phyloP scores from a whole-genome alignment of 2,113 vertebrate species.

The Phalacrocorax pelagicus region DNA sequence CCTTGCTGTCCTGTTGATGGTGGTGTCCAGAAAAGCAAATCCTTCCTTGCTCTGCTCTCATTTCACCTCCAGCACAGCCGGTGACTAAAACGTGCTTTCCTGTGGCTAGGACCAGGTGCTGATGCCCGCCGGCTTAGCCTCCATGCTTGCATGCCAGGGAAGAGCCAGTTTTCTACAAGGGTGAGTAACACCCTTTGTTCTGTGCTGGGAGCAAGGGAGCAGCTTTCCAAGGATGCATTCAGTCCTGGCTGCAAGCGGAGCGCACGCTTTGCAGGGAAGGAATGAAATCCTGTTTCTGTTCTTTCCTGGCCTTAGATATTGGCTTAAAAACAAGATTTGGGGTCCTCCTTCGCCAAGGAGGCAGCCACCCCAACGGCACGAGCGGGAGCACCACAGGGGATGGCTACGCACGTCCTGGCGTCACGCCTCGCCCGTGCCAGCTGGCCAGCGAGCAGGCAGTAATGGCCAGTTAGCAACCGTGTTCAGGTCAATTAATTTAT shows the following conservation, averaged over 20 bases:
- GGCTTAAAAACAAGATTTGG: background rate
- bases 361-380: background rate
- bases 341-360: background rate
- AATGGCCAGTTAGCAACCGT: constrained; percentile 53
- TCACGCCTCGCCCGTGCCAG: background rate
- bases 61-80: background rate
- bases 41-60: background rate
- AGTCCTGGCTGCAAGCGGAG: background rate
- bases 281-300: background rate
- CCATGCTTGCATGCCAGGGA: rapidly evolving
- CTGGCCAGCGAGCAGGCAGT: background rate
- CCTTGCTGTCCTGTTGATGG: background rate
- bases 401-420: background rate
- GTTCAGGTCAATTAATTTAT: constrained; percentile 78
- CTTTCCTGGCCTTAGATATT: background rate
- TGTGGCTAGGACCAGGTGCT: rapidly evolving
- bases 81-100: background rate
- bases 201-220: background rate
- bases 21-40: background rate
- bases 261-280: background rate
- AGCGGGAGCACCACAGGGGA: background rate
- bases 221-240: background rate
- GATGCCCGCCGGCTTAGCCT: background rate
- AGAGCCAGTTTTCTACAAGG: background rate
- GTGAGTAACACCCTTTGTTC: background rate